A percentile compares a stretch with the other conserved stretches of the same genome.
Conservation (phyloP, 2,113 vertebrate genomes). For the Corythaeola cristata region DNA sequence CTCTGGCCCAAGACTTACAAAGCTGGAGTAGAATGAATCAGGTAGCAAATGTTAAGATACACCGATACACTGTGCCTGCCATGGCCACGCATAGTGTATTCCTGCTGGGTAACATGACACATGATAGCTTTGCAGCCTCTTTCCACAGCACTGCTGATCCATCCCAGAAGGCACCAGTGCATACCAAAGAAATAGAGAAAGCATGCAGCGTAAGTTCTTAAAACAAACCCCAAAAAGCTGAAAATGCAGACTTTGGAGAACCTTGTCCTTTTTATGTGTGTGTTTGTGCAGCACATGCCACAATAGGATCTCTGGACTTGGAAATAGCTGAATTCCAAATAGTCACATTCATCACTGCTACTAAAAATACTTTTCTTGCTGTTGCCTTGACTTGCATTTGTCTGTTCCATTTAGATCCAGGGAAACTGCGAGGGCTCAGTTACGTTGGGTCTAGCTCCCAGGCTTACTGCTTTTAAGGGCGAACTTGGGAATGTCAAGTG, state of each 20-base stretch:
- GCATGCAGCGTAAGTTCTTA: neutral
- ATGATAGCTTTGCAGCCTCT: neutral
- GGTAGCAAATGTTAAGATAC: neutral
- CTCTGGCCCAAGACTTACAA: neutral
- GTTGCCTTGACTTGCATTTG: neutral
- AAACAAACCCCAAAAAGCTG: neutral
- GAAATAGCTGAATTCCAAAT: neutral
- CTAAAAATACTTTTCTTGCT: neutral
- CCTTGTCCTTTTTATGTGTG: neutral
- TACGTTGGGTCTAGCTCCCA: neutral
- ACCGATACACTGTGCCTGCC: neutral
- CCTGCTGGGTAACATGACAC: neutral
- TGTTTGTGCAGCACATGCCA: neutral
- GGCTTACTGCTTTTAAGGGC: neutral
- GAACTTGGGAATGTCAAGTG: neutral
- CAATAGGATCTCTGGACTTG: neutral
- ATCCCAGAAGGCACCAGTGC: neutral
- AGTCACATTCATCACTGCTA: neutral
- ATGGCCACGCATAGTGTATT: neutral
- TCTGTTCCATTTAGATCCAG: neutral
- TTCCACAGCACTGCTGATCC: neutral
- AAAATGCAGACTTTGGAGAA: neutral
- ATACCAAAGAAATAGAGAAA: neutral
- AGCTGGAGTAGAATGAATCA: neutral
- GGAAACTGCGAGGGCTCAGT: neutral